Base-by-base conservation (phyloP, 2,797 vertebrate genomes). In the Falco rusticolus region DNA sequence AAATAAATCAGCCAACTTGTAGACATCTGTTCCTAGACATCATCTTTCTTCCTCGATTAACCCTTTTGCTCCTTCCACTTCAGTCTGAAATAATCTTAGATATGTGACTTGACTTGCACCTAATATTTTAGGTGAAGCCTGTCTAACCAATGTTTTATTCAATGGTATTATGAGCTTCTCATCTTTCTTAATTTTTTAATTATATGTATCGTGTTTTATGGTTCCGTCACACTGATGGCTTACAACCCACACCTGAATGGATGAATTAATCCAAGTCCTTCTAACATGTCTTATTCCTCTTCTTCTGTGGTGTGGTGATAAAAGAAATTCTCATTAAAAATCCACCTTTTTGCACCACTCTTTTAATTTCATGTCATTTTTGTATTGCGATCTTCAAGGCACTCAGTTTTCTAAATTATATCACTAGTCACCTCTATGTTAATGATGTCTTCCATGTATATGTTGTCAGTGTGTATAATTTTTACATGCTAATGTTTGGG, bases 371-470 rank as follows among this genome's bases (percentile, higher is more conserved):
- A 9, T 51, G 18, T n/a, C 0, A 33, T n/a, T 82, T 87, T 65
- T 92, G 3, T 47, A 54, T 34, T 71, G 4, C 3, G 51, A 10
- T 84, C 26, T 65, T 84, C 29, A 69, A 59, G 33, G 10, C 5
- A 61, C 8, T 33, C 1, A 25, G 14, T 61, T 82, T 69, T 82
- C 29, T 39, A 69, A 84, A 69, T 53, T 34, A 9, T 37, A 5
- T 41, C 5, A 53, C 18, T 53, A 3, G 7, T 1, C 1, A 2
- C 1, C 7, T 68, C 6, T 65, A 8, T 33, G 13, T 9, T 61
- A 26, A 61, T 47, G 37, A 59, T 83, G 15, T 3, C 13, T 76
- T 79, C 14, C 9, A 8, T 29, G 10, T 54, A 13, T n/a, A 10
- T 63, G 10, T 63, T 79, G 12, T 45, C 11, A 85, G 28, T 56